A percentile compares a stretch with the other conserved stretches of the same genome.
These are phyloP conservation scores for Agrotis segetum DNA, from an alignment of 2,888 invertebrate genomes.

Conservation along the genomic window DNA sequence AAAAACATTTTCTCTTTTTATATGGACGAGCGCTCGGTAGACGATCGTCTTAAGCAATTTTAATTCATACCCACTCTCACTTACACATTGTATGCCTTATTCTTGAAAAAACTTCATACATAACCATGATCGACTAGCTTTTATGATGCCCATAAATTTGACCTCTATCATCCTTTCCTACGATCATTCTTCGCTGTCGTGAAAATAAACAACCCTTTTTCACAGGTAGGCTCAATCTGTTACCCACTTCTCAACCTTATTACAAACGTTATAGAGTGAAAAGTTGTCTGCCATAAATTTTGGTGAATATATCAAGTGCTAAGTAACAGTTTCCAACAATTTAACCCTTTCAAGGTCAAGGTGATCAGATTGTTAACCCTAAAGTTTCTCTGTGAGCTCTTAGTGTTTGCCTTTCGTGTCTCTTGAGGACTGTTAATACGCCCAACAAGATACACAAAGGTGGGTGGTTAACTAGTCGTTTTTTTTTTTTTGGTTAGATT, in stretches of 20 bases:
- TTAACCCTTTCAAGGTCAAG: conserved; percentile 13
- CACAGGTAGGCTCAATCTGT: too few relatives aligned
- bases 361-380: conserved; percentile 27
- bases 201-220: conserved; percentile 11
- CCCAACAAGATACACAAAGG: background rate
- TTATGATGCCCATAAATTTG: background rate
- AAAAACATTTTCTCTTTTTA: too few relatives aligned
- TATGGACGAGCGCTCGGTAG: too few relatives aligned
- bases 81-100: background rate
- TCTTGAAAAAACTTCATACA: background rate
- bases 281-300: background rate
- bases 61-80: background rate
- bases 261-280: background rate
- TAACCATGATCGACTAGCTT: background rate
- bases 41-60: too few relatives aligned
- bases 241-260: background rate
- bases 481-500: too few relatives aligned
- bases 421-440: conserved; percentile 2
- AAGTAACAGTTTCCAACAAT: conserved; percentile 3
- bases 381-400: conserved; percentile 30
- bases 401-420: conserved; percentile 13
- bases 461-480: too few relatives aligned
- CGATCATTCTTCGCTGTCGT: background rate
- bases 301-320: background rate
- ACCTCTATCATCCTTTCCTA: background rate